Percentiles rank a stretch among this genome's conserved stretches.
These are phyloP conservation scores for Aplodontia rufa DNA, from an alignment of 2,113 vertebrate genomes.

Conservation along the genomic window DNA sequence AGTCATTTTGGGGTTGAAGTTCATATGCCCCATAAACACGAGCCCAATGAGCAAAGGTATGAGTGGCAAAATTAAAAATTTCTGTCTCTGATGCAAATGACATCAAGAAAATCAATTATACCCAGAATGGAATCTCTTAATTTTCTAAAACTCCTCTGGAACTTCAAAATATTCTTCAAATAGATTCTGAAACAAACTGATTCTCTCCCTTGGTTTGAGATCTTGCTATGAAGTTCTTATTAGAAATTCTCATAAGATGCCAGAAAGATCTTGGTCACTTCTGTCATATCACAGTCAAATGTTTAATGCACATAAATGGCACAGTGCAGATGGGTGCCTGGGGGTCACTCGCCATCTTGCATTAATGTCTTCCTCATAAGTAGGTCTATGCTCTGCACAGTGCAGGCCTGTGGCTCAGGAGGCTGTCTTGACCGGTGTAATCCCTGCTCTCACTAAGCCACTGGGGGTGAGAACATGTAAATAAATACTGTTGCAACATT, in stretches of 20 bases:
- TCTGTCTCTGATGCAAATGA: not conserved
- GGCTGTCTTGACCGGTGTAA: not conserved
- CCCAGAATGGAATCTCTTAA: not conserved
- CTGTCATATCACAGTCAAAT: not conserved
- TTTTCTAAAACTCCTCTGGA: constrained; percentile 34
- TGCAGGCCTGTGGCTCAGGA: not conserved
- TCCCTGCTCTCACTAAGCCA: not conserved
- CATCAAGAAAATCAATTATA: constrained; percentile 10
- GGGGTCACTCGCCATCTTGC: not conserved
- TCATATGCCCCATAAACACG: not conserved
- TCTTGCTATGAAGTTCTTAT: not conserved
- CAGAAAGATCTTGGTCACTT: not conserved
- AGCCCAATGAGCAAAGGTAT: not conserved
- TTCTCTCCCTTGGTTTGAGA: constrained; percentile 26
- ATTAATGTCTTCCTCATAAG: not conserved
- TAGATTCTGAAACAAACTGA: not conserved
- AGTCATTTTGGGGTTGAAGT: not conserved
- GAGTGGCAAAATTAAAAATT: constrained; percentile 1
- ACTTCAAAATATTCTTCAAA: constrained; percentile 22
- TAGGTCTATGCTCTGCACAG: not conserved
- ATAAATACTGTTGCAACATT: not conserved
- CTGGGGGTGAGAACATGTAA: not conserved
- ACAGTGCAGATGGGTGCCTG: not conserved
- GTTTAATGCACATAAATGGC: not conserved
- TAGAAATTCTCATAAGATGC: not conserved